Conservation (phyloP, 2,113 vertebrate genomes). For the Apus apus region DNA sequence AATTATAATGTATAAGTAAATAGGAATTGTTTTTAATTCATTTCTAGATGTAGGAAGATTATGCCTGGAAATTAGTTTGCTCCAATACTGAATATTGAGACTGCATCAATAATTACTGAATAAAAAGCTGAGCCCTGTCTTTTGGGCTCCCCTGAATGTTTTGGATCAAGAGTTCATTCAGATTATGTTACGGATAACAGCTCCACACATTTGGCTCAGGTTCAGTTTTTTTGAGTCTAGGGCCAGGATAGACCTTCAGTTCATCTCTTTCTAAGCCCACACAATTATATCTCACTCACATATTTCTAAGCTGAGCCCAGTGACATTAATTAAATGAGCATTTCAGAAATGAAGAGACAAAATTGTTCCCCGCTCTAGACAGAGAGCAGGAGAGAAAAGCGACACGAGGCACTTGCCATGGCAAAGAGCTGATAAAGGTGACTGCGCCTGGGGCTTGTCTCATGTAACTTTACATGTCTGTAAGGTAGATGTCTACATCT, state of each 20-base stretch:
- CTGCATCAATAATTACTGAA: slow-evolving; percentile 42
- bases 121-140: slow-evolving; percentile 4
- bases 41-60: slow-evolving; percentile 24
- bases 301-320: not conserved
- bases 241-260: not conserved
- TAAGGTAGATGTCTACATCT: slow-evolving; percentile 14
- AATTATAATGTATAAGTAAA: slow-evolving; percentile 43
- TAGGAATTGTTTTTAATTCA: slow-evolving; percentile 39
- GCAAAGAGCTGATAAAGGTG: slow-evolving; percentile 26
- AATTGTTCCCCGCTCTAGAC: slow-evolving; percentile 19
- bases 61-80: slow-evolving; percentile 18
- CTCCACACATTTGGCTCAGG: slow-evolving; percentile 12
- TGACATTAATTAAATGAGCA: slow-evolving; percentile 57
- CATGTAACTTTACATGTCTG: not conserved
- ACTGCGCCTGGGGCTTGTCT: slow-evolving; percentile 5
- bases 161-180: slow-evolving; percentile 21
- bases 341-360: slow-evolving; percentile 49
- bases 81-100: slow-evolving; percentile 15
- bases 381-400: not conserved
- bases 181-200: slow-evolving; percentile 25
- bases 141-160: slow-evolving; percentile 7
- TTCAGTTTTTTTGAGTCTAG: not conserved
- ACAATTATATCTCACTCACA: slow-evolving; percentile 49
- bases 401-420: not conserved
- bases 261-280: slow-evolving; percentile 11